A percentile compares a stretch with the other conserved stretches of the same genome.
Evolutionary conservation across 2,797 vertebrate genomes (phyloP).

Genomic region (Pagetopsis macropterus): DNA sequence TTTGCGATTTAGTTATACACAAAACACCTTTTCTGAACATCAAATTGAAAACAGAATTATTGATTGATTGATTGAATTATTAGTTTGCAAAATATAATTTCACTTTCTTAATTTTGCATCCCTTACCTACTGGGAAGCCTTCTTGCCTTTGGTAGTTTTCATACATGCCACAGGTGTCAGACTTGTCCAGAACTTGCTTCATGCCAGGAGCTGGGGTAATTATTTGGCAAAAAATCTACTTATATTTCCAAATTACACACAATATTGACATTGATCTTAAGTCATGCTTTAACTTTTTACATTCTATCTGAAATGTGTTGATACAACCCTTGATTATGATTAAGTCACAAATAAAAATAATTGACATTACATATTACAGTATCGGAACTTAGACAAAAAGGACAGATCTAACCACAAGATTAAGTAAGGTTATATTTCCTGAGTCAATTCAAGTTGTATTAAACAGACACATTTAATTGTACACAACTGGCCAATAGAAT

Average conservation of each 20-base stretch:
- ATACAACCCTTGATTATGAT: not conserved
- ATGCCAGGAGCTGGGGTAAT: conserved; percentile 82
- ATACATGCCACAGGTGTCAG: conserved; percentile 84
- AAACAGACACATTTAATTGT: not conserved
- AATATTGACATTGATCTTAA: conserved; percentile 58
- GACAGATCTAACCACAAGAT: not conserved
- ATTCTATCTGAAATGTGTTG: not conserved
- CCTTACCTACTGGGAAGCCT: conserved; percentile 87
- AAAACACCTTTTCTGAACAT: conserved; percentile 47
- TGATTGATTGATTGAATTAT: not conserved
- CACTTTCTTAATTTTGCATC: conserved; percentile 40
- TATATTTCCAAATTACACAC: conserved; percentile 79
- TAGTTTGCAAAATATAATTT: conserved; percentile 29
- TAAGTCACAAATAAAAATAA: not conserved
- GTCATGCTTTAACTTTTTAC: not conserved
- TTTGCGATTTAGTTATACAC: conserved; percentile 74
- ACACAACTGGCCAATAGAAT: not conserved
- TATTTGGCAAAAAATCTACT: conserved; percentile 73
- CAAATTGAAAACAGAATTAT: conserved; percentile 18
- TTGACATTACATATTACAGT: not conserved
- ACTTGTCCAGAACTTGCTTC: conserved; percentile 85
- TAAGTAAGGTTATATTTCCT: not conserved
- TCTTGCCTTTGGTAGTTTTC: conserved; percentile 86
- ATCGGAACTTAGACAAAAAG: not conserved
- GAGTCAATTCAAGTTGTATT: not conserved